Evolutionary conservation across 2,888 invertebrate species (phyloP), one percentile per base, ranked within the genome.

Genomic region (Dynastes hyllus): DNA sequence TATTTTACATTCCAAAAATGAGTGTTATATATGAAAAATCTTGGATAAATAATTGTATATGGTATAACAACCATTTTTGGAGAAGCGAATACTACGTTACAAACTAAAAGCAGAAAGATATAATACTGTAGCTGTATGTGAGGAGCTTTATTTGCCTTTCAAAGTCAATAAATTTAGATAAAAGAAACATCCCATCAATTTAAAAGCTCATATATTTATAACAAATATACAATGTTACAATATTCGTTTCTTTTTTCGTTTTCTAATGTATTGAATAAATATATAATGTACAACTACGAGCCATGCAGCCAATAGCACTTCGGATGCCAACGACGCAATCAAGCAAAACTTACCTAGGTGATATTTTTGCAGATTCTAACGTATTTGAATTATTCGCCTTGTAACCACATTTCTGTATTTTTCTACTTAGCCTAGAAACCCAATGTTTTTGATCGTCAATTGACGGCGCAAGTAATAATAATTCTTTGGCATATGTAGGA

Each of bases 351-450:
- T 91, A 95, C 95, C 95, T 94, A 88, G 94, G 94, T 84, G 95
- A 95, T 87, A 95, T 92, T 90, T 92, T 93, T 85, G 92, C 91
- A 88, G 94, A 92, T 88, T 93, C 92, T 84, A 87, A 86, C 84
- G 91, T 89, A 84, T 91, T 91, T 81, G 91, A 91, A 84, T 93
- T 93, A 87, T 95, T 95, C 85, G 97, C 94, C 92, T 96, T 95
- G 91, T 96, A 97, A 84, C 97, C 97, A 91, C 95, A 94, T 89
- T 96, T 96, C 91, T 97, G 96, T 88, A 98, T 96, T 90, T 97
- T 96, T 87, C 96, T 95, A 86, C 96, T 95, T 78, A 98, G 93
- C 84, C 97, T 93, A 83, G 94, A 93, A 83, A 98, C 97, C 98
- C 98, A 99, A 87, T 93, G 93, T 85, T 96, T 95, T 91, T 98